Evolutionary conservation across 2,113 vertebrate species (phyloP), one percentile per base, ranked within the genome.

Genomic region (Natator depressus): DNA sequence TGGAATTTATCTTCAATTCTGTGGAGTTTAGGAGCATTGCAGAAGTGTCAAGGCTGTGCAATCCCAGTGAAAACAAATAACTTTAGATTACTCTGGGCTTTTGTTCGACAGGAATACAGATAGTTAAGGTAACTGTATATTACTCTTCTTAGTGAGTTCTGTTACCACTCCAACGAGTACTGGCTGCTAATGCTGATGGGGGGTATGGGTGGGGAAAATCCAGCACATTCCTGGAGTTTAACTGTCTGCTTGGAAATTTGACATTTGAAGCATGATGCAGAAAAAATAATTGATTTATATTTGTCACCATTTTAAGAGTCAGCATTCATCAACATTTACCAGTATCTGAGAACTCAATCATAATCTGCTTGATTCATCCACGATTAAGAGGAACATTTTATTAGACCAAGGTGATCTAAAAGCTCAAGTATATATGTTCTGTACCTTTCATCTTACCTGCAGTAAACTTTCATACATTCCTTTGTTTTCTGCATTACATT

Each of bases 141-240:
- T 31, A 1, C 29, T 8, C 35, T 20, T 72, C 62, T 82, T 25
- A 0, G 4, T 49, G 12, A 87, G 2, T 3, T 82, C 2, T 69
- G 10, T 46, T 87, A 16, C 20, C 9, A 53, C 31, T 2, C 5
- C 7, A 80, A 69, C 53, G 29, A 80, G 65, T 65, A 87, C 3
- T 16, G 5, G 3, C 88, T 85, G 46, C 46, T 88, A 8, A 2
- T 65, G 13, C 13, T 88, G 6, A 85, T 2, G 55, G 80, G 19
- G 19, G 20, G 22, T 8, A 4, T 54, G 2, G 2, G 14, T 8
- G 35, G 35, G 81, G 54, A 4, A 1, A 16, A 49, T 0, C 3
- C 8, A 27, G 22, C 3, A 10, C 29, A 2, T 80, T 88, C 5
- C 17, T 51, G 80, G 8, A 55, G 82, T 85, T 80, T 38, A 80